phyloP scores from a whole-genome alignment of 1,140 invertebrate genomes.

The Pseudomyrmex dendroicus region DNA sequence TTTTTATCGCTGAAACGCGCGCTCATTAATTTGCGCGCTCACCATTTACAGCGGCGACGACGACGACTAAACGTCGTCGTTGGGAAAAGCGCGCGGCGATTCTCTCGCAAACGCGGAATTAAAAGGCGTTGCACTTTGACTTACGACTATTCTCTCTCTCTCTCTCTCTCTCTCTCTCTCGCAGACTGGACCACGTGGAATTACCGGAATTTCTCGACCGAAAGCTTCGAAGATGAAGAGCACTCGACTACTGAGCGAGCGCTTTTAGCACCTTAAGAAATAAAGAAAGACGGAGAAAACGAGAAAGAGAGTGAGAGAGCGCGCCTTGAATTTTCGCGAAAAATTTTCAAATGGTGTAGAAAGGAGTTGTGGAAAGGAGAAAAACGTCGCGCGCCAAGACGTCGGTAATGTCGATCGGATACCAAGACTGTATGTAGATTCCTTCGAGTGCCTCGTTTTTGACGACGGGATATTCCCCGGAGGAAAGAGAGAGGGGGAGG shows the following conservation, averaged over 20 bases:
- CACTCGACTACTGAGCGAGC: conserved; percentile 22
- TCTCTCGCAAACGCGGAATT: conserved; percentile 35
- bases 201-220: conserved; percentile 44
- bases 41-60: background rate
- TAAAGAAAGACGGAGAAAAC: background rate
- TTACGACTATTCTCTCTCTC: conserved; percentile 1
- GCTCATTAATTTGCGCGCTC: conserved; percentile 37
- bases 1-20: conserved; percentile 34
- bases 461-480: background rate
- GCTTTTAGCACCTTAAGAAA: conserved; percentile 32
- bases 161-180: too few species aligned
- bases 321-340: conserved; percentile 20
- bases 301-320: background rate
- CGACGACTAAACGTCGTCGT: background rate
- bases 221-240: conserved; percentile 43
- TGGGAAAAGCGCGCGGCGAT: background rate
- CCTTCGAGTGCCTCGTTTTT: background rate
- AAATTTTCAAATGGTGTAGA: conserved; percentile 33
- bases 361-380: background rate
- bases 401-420: background rate
- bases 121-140: conserved; percentile 53
- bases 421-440: background rate
- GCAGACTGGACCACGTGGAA: conserved; percentile 38
- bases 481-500: background rate
- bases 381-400: conserved; percentile 7